Evolutionary conservation across 2,113 vertebrate species (phyloP).

Genomic region (Mirounga angustirostris): DNA sequence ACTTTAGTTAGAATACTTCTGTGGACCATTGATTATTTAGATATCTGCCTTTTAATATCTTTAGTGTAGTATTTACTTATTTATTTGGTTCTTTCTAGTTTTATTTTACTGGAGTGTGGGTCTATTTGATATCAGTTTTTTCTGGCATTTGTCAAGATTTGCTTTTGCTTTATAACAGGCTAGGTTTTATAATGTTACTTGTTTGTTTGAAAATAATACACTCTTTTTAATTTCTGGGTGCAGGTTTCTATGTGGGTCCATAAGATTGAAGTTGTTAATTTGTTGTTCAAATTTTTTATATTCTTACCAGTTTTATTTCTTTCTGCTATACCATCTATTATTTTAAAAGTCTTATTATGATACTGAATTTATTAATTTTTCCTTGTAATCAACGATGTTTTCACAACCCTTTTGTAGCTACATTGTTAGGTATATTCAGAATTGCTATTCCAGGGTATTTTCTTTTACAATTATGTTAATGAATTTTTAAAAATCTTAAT

Average conservation of each 20-base stretch:
- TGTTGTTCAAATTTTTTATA: not conserved
- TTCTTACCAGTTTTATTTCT: not conserved
- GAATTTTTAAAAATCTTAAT: not conserved
- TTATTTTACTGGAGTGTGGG: not conserved
- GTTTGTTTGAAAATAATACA: not conserved
- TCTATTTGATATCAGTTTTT: not conserved
- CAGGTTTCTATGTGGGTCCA: not conserved
- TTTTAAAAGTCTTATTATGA: conserved; percentile 11
- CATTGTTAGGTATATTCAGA: not conserved
- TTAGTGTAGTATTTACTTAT: not conserved
- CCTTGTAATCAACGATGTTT: not conserved
- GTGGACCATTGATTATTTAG: not conserved
- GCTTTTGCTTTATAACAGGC: not conserved
- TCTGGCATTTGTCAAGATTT: not conserved
- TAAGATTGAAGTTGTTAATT: conserved; percentile 24
- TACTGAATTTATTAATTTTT: not conserved
- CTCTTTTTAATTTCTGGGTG: not conserved
- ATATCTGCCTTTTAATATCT: not conserved
- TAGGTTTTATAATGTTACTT: not conserved
- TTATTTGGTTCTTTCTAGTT: not conserved
- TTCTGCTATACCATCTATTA: not conserved
- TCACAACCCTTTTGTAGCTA: not conserved
- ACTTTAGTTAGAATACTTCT: conserved; percentile 8
- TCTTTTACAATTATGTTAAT: not conserved
- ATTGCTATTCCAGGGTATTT: not conserved